Evolutionary conservation across 2,888 invertebrate genomes (phyloP), one percentile per base, ranked within the genome.

Genomic region (Scaeva pyrastri): DNA sequence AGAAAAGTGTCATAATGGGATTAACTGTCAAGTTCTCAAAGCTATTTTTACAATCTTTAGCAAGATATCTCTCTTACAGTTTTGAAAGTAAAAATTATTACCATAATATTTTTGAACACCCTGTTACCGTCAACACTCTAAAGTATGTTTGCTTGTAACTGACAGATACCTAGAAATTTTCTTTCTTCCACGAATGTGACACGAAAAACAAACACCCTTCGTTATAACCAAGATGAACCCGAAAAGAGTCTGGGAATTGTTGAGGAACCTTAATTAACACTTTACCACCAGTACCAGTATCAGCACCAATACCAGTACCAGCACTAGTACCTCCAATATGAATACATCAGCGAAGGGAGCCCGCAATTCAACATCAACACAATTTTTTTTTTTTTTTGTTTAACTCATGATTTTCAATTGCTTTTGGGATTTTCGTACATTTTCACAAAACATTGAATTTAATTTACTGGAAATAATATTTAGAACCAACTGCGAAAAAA

Each of bases 181-280:
- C 31, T 23, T 43, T 41, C 41, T 43, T 19, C 23, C 36, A 48
- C 43, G 41, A 66, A 58, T 77, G 77, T 76, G 36, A 56, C 62
- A 60, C 21, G 23, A 21, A 48, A 55, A 56, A 55, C 50, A 56
- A 52, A 64, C 58, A 77, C 58, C 48, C 64, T 66, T 50, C 72
- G 71, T 72, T 66, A n/a, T n/a, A 66, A 39, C 52, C 66, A 60
- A 26, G 26, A 72, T 58, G 64, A 72, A 77, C 71, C 66, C 71
- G 10, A 66, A 82, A 73, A 60, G 52, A 68, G 60, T 58, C 66
- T 55, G 73, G 73, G 60, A 73, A 72, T 66, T 83, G 75, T 52
- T 36, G 71, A 58, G n/a, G 26, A 64, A 68, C 78, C 78, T 83
- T 83, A 83, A 83, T 83, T 78, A 78, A 78, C 78, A 73, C 78